phyloP scores from a whole-genome alignment of 1,140 invertebrate genomes.

The Drosophila nigromelanica region DNA sequence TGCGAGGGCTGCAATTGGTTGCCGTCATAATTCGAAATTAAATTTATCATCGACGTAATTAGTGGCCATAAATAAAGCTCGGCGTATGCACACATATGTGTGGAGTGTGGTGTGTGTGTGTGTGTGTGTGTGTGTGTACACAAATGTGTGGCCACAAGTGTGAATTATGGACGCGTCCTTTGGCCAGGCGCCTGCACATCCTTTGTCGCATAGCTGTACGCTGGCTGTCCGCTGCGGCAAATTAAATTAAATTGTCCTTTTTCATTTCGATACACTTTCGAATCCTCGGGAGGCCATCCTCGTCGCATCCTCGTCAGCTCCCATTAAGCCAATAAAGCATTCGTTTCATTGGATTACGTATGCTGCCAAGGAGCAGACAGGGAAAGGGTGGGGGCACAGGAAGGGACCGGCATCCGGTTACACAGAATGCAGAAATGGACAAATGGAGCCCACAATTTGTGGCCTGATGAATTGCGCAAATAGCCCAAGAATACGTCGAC shows the following conservation, averaged over 20 bases:
- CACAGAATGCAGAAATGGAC: slow-evolving; percentile 28
- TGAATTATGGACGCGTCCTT: slow-evolving; percentile 68
- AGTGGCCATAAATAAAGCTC: slow-evolving; percentile 74
- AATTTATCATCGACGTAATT: slow-evolving; percentile 77
- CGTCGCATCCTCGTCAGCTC: slow-evolving; percentile 60
- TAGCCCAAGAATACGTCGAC: slow-evolving; percentile 4
- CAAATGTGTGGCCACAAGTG: slow-evolving; percentile 62
- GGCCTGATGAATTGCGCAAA: slow-evolving; percentile 61
- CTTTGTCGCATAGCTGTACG: slow-evolving; percentile 38
- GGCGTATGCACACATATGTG: slow-evolving; percentile 4
- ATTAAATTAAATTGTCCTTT: slow-evolving; percentile 82
- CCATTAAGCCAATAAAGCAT: slow-evolving; percentile 81
- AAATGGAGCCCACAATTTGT: slow-evolving; percentile 48
- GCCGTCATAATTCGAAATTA: slow-evolving; percentile 75
- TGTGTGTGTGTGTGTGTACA: slow-evolving; percentile 7
- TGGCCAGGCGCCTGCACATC: neutral
- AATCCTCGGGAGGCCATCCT: slow-evolving; percentile 59
- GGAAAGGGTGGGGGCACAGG: neutral
- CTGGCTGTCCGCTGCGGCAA: slow-evolving; percentile 57
- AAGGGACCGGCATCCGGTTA: slow-evolving; percentile 56
- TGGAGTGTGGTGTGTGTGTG: neutral
- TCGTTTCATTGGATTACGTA: slow-evolving; percentile 82
- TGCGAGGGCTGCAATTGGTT: neutral
- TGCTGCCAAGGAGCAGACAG: slow-evolving; percentile 58
- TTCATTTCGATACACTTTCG: slow-evolving; percentile 80